Percentiles rank a stretch among this genome's conserved stretches.
Conservation (phyloP, 1,140 invertebrate species). For the Leguminivora glycinivorella region DNA sequence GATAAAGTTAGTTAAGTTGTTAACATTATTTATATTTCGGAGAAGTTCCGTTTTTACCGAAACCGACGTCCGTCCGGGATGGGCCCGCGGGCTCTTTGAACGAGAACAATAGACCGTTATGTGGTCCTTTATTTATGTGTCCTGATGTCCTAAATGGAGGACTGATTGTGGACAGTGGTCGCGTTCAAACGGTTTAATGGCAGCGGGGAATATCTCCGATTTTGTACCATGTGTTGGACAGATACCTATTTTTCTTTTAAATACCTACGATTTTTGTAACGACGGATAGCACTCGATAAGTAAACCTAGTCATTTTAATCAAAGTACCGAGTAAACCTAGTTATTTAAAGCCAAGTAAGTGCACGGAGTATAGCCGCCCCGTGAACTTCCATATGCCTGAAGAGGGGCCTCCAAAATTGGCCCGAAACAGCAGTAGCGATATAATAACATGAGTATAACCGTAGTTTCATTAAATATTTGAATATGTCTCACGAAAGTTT, state of each 20-base stretch:
- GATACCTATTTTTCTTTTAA: neutral
- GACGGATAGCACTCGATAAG: too few relatives aligned
- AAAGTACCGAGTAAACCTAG: too few relatives aligned
- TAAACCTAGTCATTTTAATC: too few relatives aligned
- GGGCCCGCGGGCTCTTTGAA: neutral
- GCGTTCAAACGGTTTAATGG: neutral
- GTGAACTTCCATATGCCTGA: too few relatives aligned
- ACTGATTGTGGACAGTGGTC: neutral
- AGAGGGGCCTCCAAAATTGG: too few relatives aligned
- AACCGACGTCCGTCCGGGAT: neutral
- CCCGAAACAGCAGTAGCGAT: too few relatives aligned
- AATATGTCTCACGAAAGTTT: too few relatives aligned
- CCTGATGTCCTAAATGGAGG: neutral
- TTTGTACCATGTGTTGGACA: neutral
- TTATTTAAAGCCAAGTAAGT: too few relatives aligned
- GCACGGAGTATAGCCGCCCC: too few relatives aligned
- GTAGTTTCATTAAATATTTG: too few relatives aligned
- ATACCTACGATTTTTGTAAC: too few relatives aligned
- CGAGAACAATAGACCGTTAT: neutral
- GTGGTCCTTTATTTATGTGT: conserved; percentile 1
- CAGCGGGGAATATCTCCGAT: neutral
- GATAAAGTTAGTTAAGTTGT: neutral
- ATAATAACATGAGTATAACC: too few relatives aligned
- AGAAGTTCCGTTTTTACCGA: neutral
- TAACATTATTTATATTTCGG: neutral